Conservation (phyloP, 2,888 invertebrate genomes). For the Blastobasis lacticolella region DNA sequence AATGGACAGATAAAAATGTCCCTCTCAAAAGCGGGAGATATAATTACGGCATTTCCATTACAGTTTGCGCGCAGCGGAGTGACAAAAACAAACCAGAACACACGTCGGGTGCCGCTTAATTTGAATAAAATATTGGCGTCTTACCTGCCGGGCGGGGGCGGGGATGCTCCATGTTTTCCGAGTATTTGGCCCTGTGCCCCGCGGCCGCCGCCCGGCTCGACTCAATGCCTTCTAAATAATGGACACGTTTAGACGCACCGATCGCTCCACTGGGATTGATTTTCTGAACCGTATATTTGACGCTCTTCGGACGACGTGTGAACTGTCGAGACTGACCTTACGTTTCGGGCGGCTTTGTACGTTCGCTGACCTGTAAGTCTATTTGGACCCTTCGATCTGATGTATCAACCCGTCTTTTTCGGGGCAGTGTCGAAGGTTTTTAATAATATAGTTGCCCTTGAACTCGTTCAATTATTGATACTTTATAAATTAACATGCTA, state of each 20-base stretch:
- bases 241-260: conserved; percentile 55
- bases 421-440: too few relatives aligned
- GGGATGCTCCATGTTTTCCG: conserved; percentile 49
- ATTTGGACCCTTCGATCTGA: too few relatives aligned
- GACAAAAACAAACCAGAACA: conserved; percentile 38
- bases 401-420: too few relatives aligned
- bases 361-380: conserved; percentile 23
- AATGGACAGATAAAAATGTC: too few relatives aligned
- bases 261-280: conserved; percentile 54
- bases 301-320: conserved; percentile 47
- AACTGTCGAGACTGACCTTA: conserved; percentile 24
- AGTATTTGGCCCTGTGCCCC: conserved; percentile 45
- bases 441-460: too few relatives aligned
- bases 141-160: conserved; percentile 35
- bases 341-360: conserved; percentile 21
- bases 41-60: background rate
- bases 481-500: background rate
- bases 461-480: too few relatives aligned
- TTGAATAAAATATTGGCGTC: conserved; percentile 53
- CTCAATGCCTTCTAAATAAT: conserved; percentile 53
- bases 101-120: conserved; percentile 25
- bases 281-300: conserved; percentile 51
- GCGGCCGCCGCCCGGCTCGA: conserved; percentile 27
- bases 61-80: conserved; percentile 16
- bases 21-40: background rate